Evolutionary conservation across 2,797 vertebrate species (phyloP).

Genomic region (Amphiprion clarkii): DNA sequence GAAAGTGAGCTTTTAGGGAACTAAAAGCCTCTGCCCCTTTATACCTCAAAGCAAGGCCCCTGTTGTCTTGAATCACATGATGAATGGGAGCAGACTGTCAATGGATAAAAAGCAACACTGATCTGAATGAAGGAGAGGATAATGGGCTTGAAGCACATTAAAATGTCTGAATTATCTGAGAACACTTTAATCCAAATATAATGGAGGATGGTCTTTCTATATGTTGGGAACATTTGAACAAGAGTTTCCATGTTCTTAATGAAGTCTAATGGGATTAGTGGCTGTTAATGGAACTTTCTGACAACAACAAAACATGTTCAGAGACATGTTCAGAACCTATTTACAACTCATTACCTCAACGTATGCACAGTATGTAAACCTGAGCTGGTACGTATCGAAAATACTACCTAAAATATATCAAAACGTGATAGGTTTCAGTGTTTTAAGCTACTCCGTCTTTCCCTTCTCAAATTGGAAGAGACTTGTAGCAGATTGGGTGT

Average conservation of each 20-base stretch:
- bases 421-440: background rate
- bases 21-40: constrained; percentile 69
- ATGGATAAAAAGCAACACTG: constrained; percentile 44
- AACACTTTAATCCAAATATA: constrained; percentile 65
- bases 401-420: background rate
- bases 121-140: constrained; percentile 47
- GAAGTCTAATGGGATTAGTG: constrained; percentile 69
- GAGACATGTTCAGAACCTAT: constrained; percentile 14
- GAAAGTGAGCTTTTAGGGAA: constrained; percentile 64
- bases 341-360: background rate
- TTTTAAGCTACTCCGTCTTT: background rate
- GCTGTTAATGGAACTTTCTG: constrained; percentile 59
- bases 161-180: constrained; percentile 68
- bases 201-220: constrained; percentile 44
- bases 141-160: constrained; percentile 67
- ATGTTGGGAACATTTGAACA: constrained; percentile 48
- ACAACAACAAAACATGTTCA: constrained; percentile 36
- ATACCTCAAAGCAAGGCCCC: constrained; percentile 56
- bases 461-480: constrained; percentile 12
- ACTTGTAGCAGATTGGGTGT: constrained; percentile 2
- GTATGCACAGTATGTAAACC: background rate
- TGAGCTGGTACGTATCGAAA: background rate
- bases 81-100: constrained; percentile 48
- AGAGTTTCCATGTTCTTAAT: constrained; percentile 56
- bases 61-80: constrained; percentile 58